Base-by-base conservation (phyloP, 2,888 invertebrate species). In the Pilophorus perplexus region DNA sequence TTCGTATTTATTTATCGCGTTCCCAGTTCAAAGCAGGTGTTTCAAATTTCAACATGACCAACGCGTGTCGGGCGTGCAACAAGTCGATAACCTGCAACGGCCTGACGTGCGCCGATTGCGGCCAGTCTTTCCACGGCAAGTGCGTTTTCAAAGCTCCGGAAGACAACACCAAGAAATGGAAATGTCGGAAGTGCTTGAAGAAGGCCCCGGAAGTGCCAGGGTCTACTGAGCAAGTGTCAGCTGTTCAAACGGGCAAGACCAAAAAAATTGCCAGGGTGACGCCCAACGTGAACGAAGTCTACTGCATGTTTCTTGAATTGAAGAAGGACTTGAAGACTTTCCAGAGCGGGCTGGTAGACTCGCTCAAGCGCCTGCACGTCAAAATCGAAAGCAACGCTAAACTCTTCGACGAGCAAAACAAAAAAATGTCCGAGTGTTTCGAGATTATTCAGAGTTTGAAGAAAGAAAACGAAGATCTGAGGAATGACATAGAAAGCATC, bases 281-380 rank as follows among this genome's bases (percentile, higher is more conserved):
- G 14, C 25, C 59, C 0, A 59, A 40, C 28, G 16, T 59, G 2
- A 20, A 42, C 40, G 59, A 59, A 10, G 23, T 59, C 0, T 42
- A 27, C 42, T 22, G 25, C 22, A 42, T 42, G 59, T 38, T 59
- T 22, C 12, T 42, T n/a, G 59, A 38, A 2, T 25, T 59, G 59
- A 59, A 59, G 42, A 38, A 27, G 22, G 59, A 59, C 42, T 59
- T 59, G 25, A 59, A 40, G 12, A 22, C 38, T 1, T 59, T 59
- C 20, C 59, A 59, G 25, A 23, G 42, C 1, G 59, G 59, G n/a
- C 14, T 59, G 27, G 10, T 42, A 14, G 42, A 42, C 22, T 42
- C 59, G 14, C 40, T 59, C 23, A 59, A 59, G 42, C 40, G 42
- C 8, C 59, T 59, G 14, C 59, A 59, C 16, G 42, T 25, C 25